phyloP scores from a whole-genome alignment of 2,888 invertebrate genomes.

The Latrodectus elegans region DNA sequence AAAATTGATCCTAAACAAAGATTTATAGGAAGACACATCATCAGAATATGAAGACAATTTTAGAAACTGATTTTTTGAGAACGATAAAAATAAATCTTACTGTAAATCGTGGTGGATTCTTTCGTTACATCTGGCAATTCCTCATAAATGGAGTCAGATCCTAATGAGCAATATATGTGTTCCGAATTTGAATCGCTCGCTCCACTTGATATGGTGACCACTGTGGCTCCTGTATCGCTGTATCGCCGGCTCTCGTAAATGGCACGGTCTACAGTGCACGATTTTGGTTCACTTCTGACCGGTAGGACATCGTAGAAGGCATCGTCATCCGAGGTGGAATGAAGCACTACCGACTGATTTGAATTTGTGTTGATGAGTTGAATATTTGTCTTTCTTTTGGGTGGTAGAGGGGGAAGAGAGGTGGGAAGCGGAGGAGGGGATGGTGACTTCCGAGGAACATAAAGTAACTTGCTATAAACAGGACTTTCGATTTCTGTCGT shows the following conservation, averaged over 20 bases:
- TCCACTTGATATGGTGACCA: slow-evolving; percentile 54
- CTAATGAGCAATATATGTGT: slow-evolving; percentile 45
- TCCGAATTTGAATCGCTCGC: slow-evolving; percentile 16
- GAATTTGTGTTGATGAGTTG: too few species aligned
- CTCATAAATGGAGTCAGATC: slow-evolving; percentile 47
- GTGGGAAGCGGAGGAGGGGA: slow-evolving; percentile 52
- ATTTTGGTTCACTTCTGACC: background rate
- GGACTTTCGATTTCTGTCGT: slow-evolving; percentile 35
- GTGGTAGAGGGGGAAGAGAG: slow-evolving; percentile 38
- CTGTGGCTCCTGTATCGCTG: slow-evolving; percentile 50
- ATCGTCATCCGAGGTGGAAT: slow-evolving; percentile 4
- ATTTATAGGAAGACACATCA: background rate
- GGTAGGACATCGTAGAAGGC: slow-evolving; percentile 43
- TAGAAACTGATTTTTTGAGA: background rate
- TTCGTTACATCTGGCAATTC: slow-evolving; percentile 23
- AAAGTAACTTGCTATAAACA: slow-evolving; percentile 58
- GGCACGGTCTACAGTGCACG: background rate
- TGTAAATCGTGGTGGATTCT: background rate
- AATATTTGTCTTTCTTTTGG: slow-evolving; percentile 1
- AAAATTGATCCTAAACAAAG: background rate
- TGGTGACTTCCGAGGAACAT: slow-evolving; percentile 51
- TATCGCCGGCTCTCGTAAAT: slow-evolving; percentile 61
- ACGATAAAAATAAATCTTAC: background rate
- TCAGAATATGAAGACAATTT: background rate
- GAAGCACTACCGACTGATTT: background rate